Evolutionary conservation across 2,113 vertebrate species (phyloP).

Genomic region (Serinus canaria): DNA sequence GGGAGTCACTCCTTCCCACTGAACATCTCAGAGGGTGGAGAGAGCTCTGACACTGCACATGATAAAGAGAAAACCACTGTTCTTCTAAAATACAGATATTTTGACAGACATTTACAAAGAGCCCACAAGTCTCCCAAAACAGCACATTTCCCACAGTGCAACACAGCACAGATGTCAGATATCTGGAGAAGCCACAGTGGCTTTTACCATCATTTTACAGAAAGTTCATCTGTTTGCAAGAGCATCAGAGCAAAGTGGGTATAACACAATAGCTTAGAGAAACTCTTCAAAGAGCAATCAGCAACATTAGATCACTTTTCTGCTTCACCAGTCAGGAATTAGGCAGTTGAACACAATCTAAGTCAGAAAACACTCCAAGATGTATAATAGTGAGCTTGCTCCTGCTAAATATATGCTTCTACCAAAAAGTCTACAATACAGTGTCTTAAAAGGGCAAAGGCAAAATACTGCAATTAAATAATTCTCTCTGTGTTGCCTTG

Average conservation of each 20-base stretch:
- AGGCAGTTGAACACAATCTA: background rate
- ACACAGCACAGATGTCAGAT: background rate
- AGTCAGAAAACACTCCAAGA: background rate
- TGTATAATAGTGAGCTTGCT: fast-evolving
- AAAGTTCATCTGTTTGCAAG: background rate
- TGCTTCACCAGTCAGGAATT: background rate
- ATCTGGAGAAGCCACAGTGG: background rate
- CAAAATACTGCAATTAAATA: background rate
- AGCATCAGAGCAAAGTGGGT: background rate
- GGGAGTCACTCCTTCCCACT: background rate
- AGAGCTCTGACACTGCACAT: background rate
- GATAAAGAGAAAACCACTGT: background rate
- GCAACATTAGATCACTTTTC: background rate
- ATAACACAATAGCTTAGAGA: background rate
- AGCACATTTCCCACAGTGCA: background rate
- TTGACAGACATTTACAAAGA: background rate
- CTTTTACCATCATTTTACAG: background rate
- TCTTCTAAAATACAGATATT: background rate
- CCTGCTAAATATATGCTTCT: background rate
- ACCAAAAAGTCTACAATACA: background rate
- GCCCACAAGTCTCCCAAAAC: background rate
- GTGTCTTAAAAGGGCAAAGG: background rate
- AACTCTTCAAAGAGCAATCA: background rate
- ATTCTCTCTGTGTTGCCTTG: background rate
- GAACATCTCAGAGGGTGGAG: background rate